Conservation (phyloP, 2,797 vertebrate genomes). For the Diplodus sargus region DNA sequence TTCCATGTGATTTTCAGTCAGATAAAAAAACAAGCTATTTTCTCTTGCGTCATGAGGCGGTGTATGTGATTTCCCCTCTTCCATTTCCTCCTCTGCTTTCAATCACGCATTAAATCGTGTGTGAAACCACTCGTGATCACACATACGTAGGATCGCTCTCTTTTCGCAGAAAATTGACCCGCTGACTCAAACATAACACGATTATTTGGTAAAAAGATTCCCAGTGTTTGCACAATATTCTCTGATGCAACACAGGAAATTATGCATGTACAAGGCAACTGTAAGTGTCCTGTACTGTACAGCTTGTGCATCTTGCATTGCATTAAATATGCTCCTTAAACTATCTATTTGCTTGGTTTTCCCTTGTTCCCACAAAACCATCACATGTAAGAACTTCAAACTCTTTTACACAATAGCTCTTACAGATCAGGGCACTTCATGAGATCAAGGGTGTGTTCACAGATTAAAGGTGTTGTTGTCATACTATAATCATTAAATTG, state of each 20-base stretch:
- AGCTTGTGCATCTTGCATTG: neutral
- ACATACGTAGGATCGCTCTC: slow-evolving; percentile 7
- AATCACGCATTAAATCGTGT: slow-evolving; percentile 36
- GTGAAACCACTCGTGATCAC: slow-evolving; percentile 44
- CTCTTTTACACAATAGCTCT: neutral
- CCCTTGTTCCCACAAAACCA: slow-evolving; percentile 13
- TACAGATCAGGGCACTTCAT: too few species aligned
- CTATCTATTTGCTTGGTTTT: neutral
- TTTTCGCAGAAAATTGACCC: slow-evolving; percentile 8
- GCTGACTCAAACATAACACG: slow-evolving; percentile 2
- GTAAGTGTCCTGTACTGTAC: neutral
- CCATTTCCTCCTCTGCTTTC: slow-evolving; percentile 20
- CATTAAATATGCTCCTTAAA: neutral
- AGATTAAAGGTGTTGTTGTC: neutral
- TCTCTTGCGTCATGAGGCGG: slow-evolving; percentile 30
- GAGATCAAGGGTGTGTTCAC: neutral
- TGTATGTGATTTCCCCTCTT: slow-evolving; percentile 39
- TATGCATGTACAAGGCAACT: neutral
- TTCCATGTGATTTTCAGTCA: slow-evolving; percentile 36
- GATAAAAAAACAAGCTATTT: slow-evolving; percentile 1
- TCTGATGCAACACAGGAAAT: slow-evolving; percentile 11
- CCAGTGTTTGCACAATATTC: neutral
- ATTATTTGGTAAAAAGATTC: neutral
- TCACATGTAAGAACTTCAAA: neutral
- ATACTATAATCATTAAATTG: neutral